phyloP scores from a whole-genome alignment of 2,797 vertebrate genomes.

The Artibeus jamaicensis region DNA sequence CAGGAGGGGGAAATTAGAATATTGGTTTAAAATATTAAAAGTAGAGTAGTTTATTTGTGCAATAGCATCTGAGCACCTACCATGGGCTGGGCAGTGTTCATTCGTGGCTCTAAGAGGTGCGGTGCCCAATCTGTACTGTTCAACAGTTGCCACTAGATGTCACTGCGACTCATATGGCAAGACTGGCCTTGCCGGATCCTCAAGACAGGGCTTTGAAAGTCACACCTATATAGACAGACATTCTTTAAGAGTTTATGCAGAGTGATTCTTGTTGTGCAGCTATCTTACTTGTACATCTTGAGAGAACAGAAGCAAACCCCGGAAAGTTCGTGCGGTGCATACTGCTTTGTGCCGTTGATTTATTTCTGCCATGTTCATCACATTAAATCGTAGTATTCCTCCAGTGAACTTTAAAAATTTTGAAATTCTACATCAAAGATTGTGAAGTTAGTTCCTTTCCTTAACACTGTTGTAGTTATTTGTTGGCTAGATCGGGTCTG shows the following conservation, averaged over 20 bases:
- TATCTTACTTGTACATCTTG: neutral
- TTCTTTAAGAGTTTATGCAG: neutral
- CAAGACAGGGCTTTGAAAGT: neutral
- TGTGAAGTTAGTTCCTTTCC: neutral
- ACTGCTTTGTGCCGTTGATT: neutral
- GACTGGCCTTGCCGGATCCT: neutral
- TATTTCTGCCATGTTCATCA: neutral
- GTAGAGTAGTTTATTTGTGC: neutral
- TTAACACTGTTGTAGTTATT: neutral
- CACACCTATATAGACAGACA: neutral
- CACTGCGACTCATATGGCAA: conserved; percentile 55
- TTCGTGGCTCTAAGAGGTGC: neutral
- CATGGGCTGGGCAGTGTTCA: accelerated
- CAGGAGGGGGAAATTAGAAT: neutral
- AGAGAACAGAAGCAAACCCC: neutral
- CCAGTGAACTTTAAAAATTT: neutral
- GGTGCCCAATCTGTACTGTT: neutral
- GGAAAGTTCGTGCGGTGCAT: neutral
- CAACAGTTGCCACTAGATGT: conserved; percentile 69
- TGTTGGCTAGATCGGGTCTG: neutral
- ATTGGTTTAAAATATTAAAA: neutral
- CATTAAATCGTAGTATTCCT: neutral
- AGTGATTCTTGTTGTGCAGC: neutral
- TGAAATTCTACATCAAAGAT: neutral
- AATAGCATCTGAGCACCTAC: neutral